Evolutionary conservation across 2,888 invertebrate species (phyloP), one percentile per base, ranked within the genome.

Genomic region (Sturmia bella): DNA sequence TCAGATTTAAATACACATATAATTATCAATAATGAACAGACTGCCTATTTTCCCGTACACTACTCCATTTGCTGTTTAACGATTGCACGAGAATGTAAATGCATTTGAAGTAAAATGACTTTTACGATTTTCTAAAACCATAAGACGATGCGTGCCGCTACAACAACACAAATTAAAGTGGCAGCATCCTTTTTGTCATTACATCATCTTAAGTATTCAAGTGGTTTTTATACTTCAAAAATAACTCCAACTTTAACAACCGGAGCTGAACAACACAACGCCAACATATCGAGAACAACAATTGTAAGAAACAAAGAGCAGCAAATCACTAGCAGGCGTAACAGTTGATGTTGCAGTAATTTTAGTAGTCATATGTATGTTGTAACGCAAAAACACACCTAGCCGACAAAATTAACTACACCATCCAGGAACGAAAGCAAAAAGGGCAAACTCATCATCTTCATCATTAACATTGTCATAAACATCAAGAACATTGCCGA

Each of bases 181-280:
- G 37, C 64, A 79, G 37, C 69, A 76, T 37, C 27, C 13, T 43
- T 17, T 21, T 69, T 52, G 21, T 63, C 61, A 48, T 61, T 80
- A 66, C 70, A 80, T 66, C 57, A 66, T 80, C 57, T 70, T 21
- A 57, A 76, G 50, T 48, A 68, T 68, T 64, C 76, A 80, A 80
- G 80, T 61, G 48, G 59, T 11, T 61, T 50, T 70, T 64, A 45
- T 59, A 70, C 27, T 17, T 52, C 17, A 69, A 15, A 15, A 48
- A 9, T 43, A 63, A 56, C 24, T 45, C 15, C 57, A 63, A 57
- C 56, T 24, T 19, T 12, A 48, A 27, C 5, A 21, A 43, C 13
- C 57, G 43, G 6, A 50, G 52, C 43, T 37, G 54, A 15, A 21
- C 57, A 15, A 21, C 57, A 52, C 45, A 69, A 52, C 61, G 4